Percentiles rank a stretch among this genome's conserved stretches.
Conservation (phyloP, 2,113 vertebrate species). For the pig (Sus scrofa) region DNA sequence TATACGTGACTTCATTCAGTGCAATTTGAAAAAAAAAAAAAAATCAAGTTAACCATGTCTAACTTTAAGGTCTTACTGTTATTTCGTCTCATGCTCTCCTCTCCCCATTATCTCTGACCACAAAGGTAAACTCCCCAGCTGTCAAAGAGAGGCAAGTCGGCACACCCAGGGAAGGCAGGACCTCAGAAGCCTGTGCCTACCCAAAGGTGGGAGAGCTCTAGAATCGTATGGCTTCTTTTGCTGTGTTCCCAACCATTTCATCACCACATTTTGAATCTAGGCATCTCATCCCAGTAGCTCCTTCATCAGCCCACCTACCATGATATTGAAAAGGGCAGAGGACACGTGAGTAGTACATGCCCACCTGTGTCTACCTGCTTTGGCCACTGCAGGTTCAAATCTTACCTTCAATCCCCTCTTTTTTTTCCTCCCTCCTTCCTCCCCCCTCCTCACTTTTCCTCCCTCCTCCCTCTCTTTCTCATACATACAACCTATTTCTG, state of each 20-base stretch:
- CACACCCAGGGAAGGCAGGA: not conserved
- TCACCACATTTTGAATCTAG: not conserved
- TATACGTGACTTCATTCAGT: not conserved
- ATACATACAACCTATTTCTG: not conserved
- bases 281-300: not conserved
- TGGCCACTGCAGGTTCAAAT: not conserved
- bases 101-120: not conserved
- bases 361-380: not conserved
- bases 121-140: not conserved
- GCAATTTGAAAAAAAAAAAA: not conserved
- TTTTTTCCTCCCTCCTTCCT: not conserved
- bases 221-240: no score
- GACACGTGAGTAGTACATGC: not conserved
- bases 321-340: accelerated
- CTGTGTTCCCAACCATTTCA: not conserved
- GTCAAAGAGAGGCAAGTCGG: not conserved
- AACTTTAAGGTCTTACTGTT: not conserved
- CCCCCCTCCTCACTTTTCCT: not conserved
- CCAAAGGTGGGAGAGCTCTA: not conserved
- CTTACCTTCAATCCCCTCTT: not conserved
- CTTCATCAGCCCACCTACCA: not conserved
- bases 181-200: not conserved
- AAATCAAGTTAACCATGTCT: not conserved
- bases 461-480: not conserved
- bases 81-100: not conserved